Base-by-base conservation (phyloP, 1,140 invertebrate species). In the Frieseomelitta varia region DNA sequence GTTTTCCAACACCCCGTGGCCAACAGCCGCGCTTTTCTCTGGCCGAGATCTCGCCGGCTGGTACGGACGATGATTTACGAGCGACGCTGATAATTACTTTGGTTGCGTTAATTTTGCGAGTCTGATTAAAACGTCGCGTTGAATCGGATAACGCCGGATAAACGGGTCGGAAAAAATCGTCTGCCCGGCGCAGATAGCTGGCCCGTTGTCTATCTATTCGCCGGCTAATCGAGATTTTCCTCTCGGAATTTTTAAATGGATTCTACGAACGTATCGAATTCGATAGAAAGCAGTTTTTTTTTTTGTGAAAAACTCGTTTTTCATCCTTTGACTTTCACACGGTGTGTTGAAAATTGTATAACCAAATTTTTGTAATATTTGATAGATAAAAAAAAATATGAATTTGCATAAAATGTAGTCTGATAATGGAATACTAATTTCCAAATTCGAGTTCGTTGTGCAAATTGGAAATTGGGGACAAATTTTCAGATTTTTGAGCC, bases 131-230 rank as follows among this genome's bases (percentile, higher is more conserved):
- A 78, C 75, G 81, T 83, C 81, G 39, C 65, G 24, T n/a, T 21
- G 65, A 58, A 83, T 83, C 81, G 81, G 81, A 83, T 83, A 83
- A 78, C 81, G 74, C 53, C 10, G 81, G 81, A 83, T 69, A 83
- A 83, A 83, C 81, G 81, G 81, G 74, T 34, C 21, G 74, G 75
- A 83, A 83, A 83, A 83, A 83, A 83, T 83, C 68, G 74, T 78
- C 81, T 78, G 81, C 65, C 55, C 53, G 65, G 53, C 75, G 55
- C 75, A 83, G 81, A 83, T 83, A 83, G n/a, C 81, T n/a, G 55
- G 14, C 19, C 72, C 11, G 55, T 53, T 30, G 19, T n/a, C 75
- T 51, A 61, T 56, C 53, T 58, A 78, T 58, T 53, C 81, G 21
- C 17, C 21, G 80, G 51, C 51, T 75, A 75, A 82, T 82, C 72